Base-by-base conservation (phyloP, 2,113 vertebrate genomes). In the Salminus brasiliensis region DNA sequence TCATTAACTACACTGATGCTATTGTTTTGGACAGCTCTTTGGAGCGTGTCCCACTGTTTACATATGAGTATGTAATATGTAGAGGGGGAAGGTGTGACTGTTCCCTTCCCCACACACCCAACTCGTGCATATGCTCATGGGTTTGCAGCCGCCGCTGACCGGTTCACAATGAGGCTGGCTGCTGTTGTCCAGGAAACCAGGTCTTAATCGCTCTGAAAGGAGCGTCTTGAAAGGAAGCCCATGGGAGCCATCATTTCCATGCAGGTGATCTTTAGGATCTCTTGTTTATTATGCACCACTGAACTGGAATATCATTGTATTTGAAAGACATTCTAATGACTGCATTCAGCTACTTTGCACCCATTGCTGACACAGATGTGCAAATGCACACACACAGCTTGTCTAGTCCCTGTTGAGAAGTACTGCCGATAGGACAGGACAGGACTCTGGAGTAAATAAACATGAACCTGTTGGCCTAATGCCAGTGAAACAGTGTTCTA, bases 1-100 rank as follows among this genome's bases (percentile, higher is more conserved):
- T 85, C 71, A 74, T 83, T 85, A 77, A 60, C 32, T 8, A 16
- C n/a, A 1, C 57, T 76, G 79, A 79, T 59, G 47, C 47, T 23
- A 30, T 78, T 16, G n/a, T 68, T 39, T 52, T 13, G 8, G 52
- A 57, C 60, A 16, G 68, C 12, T 12, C 34, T 67, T 6, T 3
- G 63, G 34, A 67, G 67, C 18, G 30, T 11, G 39, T 23, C 41
- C 21, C n/a, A 18, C 43, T 36, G 59, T 5, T 43, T 39, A 21
- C 2, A 21, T 76, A 39, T 15, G 5, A 32, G 13, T 5, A 6
- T 10, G 12, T 29, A 23, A 8, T 0, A 43, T 18, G 21, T 12
- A 60, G 27, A 45, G 39, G 16, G 34, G 2, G 2, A 36, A 60
- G 55, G 41, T 62, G 16, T 27, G 23, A n/a, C 7, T 1, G 10